These are phyloP conservation scores for Oryctes rhinoceros DNA, from an alignment of 1,140 invertebrate species.

Conservation along the genomic window DNA sequence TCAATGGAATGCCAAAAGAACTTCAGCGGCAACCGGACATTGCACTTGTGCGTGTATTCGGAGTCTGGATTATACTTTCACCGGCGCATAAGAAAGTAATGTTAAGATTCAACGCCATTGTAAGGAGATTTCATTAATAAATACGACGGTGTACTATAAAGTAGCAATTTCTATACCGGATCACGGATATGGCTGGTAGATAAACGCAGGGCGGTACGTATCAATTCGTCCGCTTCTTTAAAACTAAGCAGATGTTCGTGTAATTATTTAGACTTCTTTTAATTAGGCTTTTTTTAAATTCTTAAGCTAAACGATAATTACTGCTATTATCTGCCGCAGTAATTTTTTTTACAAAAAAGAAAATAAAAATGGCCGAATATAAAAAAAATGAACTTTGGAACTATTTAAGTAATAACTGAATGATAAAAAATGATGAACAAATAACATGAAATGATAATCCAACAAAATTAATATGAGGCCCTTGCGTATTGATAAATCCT, in stretches of 20 bases:
- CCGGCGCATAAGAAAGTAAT: constrained; percentile 22
- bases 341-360: too few relatives aligned
- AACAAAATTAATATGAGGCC: too few relatives aligned
- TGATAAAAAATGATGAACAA: too few relatives aligned
- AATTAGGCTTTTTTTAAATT: too few relatives aligned
- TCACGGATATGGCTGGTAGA: constrained; percentile 12
- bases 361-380: too few relatives aligned
- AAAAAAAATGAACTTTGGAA: too few relatives aligned
- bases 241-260: neutral
- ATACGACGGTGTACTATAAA: neutral
- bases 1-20: constrained; percentile 45
- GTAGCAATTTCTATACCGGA: constrained; percentile 2
- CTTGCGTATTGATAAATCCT: too few relatives aligned
- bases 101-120: constrained; percentile 23
- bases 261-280: too few relatives aligned
- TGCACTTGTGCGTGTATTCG: constrained; percentile 40
- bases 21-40: constrained; percentile 40
- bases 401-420: too few relatives aligned
- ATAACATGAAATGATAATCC: too few relatives aligned
- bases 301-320: too few relatives aligned
- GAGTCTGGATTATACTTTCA: constrained; percentile 34
- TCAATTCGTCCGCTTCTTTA: neutral
- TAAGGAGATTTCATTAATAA: constrained; percentile 26
- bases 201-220: neutral
- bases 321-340: too few relatives aligned